These are phyloP conservation scores for Aotus griseimembra DNA, from an alignment of 2,797 vertebrate species.

Conservation along the genomic window DNA sequence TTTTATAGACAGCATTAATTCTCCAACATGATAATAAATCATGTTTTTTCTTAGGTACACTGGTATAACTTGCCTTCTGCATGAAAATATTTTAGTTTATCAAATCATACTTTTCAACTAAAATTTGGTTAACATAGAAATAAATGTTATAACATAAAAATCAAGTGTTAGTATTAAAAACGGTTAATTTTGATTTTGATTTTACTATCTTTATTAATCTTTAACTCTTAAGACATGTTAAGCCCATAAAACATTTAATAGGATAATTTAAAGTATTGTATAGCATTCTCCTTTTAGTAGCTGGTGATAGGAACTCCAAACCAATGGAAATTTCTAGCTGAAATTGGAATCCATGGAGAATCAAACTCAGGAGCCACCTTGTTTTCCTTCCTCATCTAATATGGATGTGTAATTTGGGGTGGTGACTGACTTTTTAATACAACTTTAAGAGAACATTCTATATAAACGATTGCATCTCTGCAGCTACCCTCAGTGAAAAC, in stretches of 20 bases:
- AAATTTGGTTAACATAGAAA: background rate
- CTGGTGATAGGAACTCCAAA: background rate
- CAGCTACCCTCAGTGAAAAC: conserved; percentile 24
- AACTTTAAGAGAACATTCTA: conserved; percentile 32
- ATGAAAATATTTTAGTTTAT: background rate
- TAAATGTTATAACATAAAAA: background rate
- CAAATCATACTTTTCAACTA: background rate
- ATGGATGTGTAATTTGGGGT: conserved; percentile 5
- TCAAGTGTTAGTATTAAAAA: background rate
- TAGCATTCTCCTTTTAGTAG: background rate
- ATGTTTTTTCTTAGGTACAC: background rate
- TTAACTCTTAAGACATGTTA: conserved; percentile 37
- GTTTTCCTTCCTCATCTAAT: background rate
- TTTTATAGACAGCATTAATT: background rate
- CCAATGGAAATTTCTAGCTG: conserved; percentile 30
- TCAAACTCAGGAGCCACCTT: background rate
- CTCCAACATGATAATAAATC: background rate
- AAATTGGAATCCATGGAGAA: background rate
- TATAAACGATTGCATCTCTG: background rate
- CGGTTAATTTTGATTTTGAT: conserved; percentile 22
- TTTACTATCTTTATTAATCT: background rate
- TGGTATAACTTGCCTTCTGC: background rate
- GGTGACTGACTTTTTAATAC: conserved; percentile 39
- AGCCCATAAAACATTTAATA: background rate
- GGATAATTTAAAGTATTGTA: background rate